Evolutionary conservation across 2,888 invertebrate genomes (phyloP).

Genomic region (Phaonia tiefii): DNA sequence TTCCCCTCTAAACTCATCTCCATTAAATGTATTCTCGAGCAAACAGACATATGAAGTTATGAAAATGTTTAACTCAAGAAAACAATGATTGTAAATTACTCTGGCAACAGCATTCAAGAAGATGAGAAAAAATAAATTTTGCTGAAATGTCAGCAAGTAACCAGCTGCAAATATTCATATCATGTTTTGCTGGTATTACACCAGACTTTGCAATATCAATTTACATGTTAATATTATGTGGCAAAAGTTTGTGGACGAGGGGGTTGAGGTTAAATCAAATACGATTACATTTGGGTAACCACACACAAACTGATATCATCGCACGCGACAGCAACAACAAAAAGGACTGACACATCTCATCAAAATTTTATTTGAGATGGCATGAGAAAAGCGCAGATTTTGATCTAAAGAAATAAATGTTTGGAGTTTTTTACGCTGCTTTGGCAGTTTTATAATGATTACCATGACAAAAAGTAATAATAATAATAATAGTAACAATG

Average conservation of each 20-base stretch:
- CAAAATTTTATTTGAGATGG: neutral
- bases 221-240: conserved; percentile 35
- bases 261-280: too few relatives aligned
- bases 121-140: conserved; percentile 11
- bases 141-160: conserved; percentile 9
- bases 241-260: too few relatives aligned
- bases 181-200: conserved; percentile 17
- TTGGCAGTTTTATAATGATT: conserved; percentile 40
- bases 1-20: neutral
- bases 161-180: neutral
- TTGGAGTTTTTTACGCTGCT: conserved; percentile 43
- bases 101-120: neutral
- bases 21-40: neutral
- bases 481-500: conserved; percentile 25
- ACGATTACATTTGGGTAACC: too few relatives aligned
- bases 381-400: neutral
- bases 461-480: conserved; percentile 50
- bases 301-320: too few relatives aligned
- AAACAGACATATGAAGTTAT: neutral
- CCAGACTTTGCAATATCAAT: conserved; percentile 41
- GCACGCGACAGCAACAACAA: too few relatives aligned
- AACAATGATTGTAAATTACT: neutral
- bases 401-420: conserved; percentile 26
- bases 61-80: neutral
- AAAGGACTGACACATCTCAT: too few relatives aligned